Evolutionary conservation across 2,797 vertebrate genomes (phyloP), one percentile per base, ranked within the genome.

Genomic region (Poeciliopsis paucimaculata): DNA sequence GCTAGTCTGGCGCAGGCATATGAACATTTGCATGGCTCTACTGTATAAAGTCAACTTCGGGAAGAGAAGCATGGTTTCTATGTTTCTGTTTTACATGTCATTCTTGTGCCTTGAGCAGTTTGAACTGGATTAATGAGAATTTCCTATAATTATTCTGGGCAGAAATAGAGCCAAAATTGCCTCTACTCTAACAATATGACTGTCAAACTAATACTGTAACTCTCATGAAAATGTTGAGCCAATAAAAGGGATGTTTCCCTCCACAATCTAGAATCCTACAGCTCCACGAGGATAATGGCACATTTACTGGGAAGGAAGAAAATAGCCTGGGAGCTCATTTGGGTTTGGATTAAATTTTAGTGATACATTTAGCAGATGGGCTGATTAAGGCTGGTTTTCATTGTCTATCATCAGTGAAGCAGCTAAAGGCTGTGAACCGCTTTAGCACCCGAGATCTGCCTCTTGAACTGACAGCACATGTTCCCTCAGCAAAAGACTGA

Each of bases 301-400:
- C 77, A 86, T 86, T 90, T 91, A 89, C 82, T 83, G 76, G 66
- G 83, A 72, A 86, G 80, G 66, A 88, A 90, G 87, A 73, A 91
- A 89, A 90, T 85, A 89, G 81, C 84, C 77, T 75, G 60, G 75
- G 78, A 93, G 89, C 92, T 92, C 84, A 92, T 93, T 91, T 90
- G 84, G 86, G 87, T 90, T 88, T 89, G 85, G 91, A 90, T 93
- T 91, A 91, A 87, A 91, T 90, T 91, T 91, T 86, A 91, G 88
- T 80, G 86, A 91, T 91, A 90, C 88, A 85, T 83, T 91, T 82
- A 85, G 80, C 1, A 68, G 79, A 86, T 81, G 75, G 78, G 81
- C 73, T 90, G 90, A 91, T 91, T 89, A 91, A 83, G 77, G 77
- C 88, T 82, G 79, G 79, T 53, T 46, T 87, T 78, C 53, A 83